Percentiles rank a stretch among this genome's conserved stretches.
Evolutionary conservation across 2,888 invertebrate genomes (phyloP).

Genomic region (Hofmannophila pseudospretella): DNA sequence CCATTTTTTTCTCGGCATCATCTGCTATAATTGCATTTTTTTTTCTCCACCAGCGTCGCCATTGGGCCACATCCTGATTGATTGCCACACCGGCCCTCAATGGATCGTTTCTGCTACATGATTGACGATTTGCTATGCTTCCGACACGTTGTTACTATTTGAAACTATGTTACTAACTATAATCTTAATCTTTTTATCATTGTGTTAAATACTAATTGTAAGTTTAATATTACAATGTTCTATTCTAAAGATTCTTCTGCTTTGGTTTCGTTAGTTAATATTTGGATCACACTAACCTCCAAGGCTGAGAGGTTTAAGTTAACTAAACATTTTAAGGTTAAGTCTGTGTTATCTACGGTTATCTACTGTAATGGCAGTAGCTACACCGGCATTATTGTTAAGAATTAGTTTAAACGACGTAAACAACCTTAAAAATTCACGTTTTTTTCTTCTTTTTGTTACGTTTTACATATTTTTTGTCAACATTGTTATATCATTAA

Average conservation of each 20-base stretch:
- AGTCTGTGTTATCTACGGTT: too few species aligned
- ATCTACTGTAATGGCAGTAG: too few species aligned
- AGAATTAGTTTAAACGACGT: not conserved
- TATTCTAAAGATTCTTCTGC: too few species aligned
- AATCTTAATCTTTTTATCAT: too few species aligned
- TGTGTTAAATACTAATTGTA: too few species aligned
- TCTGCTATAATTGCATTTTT: constrained; percentile 34
- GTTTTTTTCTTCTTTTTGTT: not conserved
- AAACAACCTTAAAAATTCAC: not conserved
- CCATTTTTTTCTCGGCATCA: constrained; percentile 23
- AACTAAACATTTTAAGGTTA: too few species aligned
- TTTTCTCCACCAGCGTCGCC: constrained; percentile 21
- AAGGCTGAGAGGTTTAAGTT: too few species aligned
- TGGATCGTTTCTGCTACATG: constrained; percentile 15
- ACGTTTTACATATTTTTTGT: not conserved
- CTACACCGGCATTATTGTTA: too few species aligned
- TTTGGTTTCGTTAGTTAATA: too few species aligned
- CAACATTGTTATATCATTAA: constrained; percentile 31
- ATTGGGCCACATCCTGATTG: constrained; percentile 38
- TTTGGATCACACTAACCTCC: too few species aligned
- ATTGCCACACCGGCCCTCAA: constrained; percentile 32
- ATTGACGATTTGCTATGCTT: constrained; percentile 25
- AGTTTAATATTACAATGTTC: too few species aligned
- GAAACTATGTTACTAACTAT: too few species aligned
- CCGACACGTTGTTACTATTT: constrained; percentile 15